Conservation (phyloP, 2,888 invertebrate species). For the Lymantria dispar region DNA sequence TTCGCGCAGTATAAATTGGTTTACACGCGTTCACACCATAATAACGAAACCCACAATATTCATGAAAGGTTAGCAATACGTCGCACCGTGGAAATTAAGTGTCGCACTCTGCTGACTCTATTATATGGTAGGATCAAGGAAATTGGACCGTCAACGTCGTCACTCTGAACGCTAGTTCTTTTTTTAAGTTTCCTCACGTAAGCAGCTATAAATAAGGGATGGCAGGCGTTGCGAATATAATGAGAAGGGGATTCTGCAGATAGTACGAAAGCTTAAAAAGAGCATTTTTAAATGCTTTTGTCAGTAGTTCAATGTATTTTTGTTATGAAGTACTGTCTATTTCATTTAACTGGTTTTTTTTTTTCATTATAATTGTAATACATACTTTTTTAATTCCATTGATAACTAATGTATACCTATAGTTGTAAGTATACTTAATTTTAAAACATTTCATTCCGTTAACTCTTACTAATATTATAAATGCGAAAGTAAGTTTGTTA, state of each 20-base stretch:
- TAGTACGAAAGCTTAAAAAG: too few relatives aligned
- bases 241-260: constrained; percentile 1
- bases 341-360: too few relatives aligned
- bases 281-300: too few relatives aligned
- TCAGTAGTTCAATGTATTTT: too few relatives aligned
- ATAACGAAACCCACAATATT: not conserved
- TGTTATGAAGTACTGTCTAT: too few relatives aligned
- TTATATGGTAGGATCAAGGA: constrained; percentile 53
- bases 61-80: constrained; percentile 18
- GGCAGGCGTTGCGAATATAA: constrained; percentile 11
- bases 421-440: too few relatives aligned
- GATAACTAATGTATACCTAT: too few relatives aligned
- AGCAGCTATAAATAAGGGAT: constrained; percentile 29
- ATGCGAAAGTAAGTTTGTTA: too few relatives aligned
- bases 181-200: constrained; percentile 34
- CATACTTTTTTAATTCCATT: too few relatives aligned
- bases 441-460: too few relatives aligned
- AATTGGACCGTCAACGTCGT: constrained; percentile 53
- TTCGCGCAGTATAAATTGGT: not conserved
- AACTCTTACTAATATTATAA: too few relatives aligned
- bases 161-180: constrained; percentile 19
- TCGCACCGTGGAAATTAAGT: constrained; percentile 50
- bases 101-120: constrained; percentile 45
- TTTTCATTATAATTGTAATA: too few relatives aligned
- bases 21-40: not conserved